Evolutionary conservation across 30 jellyfish, hydroid and myxozoan genomes (phyloP).

Genomic region (Cassiopea andromeda): DNA sequence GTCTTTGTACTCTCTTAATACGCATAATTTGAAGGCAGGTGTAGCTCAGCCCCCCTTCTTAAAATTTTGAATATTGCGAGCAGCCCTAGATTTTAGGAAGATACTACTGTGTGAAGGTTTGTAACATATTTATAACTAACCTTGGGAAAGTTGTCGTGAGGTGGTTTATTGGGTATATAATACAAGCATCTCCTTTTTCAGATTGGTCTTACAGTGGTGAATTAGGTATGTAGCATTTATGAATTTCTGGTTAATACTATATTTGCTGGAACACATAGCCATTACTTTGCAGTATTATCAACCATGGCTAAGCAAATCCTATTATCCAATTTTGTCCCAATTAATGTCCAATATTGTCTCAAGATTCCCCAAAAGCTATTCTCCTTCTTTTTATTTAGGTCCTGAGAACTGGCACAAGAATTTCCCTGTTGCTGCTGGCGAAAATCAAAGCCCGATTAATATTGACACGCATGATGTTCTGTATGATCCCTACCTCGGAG

Average conservation of each 20-base stretch:
- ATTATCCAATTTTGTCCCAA: neutral
- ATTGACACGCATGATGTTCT: conserved; percentile 58
- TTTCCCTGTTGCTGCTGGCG: conserved; percentile 84
- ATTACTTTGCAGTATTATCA: no score
- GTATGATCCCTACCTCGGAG: conserved; percentile 69
- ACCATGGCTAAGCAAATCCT: neutral
- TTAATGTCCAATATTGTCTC: neutral
- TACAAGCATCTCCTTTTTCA: conserved; percentile 1
- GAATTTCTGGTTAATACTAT: neutral
- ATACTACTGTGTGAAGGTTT: no score
- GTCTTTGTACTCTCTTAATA: no score
- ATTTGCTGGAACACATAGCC: no score
- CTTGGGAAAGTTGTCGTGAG: no score
- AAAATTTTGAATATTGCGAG: no score
- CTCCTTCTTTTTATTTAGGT: conserved; percentile 24
- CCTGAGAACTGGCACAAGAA: conserved; percentile 86
- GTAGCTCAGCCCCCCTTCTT: no score
- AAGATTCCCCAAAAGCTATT: no score
- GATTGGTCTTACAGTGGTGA: conserved; percentile 75
- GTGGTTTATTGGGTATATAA: neutral
- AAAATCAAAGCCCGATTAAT: conserved; percentile 78
- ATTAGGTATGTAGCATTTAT: conserved; percentile 23
- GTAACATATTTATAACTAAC: no score
- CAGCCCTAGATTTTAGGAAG: no score
- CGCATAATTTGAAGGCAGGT: no score